These are phyloP conservation scores for Latheticus oryzae DNA, from an alignment of 2,888 invertebrate species.

Conservation along the genomic window DNA sequence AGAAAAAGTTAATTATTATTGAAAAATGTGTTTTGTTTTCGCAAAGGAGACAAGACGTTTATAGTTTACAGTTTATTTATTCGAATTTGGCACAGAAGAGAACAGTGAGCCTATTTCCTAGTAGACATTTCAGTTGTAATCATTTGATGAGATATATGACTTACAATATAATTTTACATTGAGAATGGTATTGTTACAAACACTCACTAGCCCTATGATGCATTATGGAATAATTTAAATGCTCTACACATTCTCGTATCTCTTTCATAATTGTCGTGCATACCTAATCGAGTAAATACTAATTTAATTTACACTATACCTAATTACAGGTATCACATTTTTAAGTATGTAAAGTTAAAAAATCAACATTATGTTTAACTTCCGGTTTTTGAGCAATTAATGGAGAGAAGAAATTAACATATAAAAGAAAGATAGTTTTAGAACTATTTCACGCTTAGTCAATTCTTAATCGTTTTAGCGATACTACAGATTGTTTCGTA, in stretches of 20 bases:
- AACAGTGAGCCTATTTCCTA: slow-evolving; percentile 66
- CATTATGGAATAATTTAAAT: slow-evolving; percentile 64
- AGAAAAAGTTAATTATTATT: no score
- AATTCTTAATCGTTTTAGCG: no score
- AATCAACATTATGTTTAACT: slow-evolving; percentile 12
- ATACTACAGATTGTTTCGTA: slow-evolving; percentile 14
- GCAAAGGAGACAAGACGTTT: no score
- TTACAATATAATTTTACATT: slow-evolving; percentile 61
- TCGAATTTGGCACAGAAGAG: slow-evolving; percentile 66
- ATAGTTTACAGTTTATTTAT: slow-evolving; percentile 60
- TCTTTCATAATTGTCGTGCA: slow-evolving; percentile 44
- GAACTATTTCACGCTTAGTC: no score
- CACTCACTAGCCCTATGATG: slow-evolving; percentile 65
- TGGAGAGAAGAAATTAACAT: no score
- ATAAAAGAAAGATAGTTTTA: no score
- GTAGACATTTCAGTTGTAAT: slow-evolving; percentile 58
- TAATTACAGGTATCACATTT: slow-evolving; percentile 61
- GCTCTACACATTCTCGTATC: slow-evolving; percentile 53
- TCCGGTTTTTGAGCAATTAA: slow-evolving; percentile 19
- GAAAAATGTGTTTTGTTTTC: no score
- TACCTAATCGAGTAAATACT: slow-evolving; percentile 52
- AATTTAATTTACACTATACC: slow-evolving; percentile 55
- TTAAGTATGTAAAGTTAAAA: slow-evolving; percentile 39
- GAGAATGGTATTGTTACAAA: slow-evolving; percentile 63
- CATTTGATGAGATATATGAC: slow-evolving; percentile 61